phyloP scores from a whole-genome alignment of 2,113 vertebrate species.

The Serilophus lunatus region DNA sequence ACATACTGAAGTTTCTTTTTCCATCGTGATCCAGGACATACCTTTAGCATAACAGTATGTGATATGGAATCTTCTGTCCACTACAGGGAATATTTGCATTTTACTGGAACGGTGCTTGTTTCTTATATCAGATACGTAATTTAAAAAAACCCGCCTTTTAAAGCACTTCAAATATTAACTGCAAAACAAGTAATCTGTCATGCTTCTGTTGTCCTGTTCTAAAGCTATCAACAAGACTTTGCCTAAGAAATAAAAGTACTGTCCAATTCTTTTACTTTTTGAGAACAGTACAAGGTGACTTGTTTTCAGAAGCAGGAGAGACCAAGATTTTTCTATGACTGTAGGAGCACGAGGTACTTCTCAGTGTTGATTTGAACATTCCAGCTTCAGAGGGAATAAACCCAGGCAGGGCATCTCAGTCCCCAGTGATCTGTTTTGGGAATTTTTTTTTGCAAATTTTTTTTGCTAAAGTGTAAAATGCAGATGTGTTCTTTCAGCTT shows the following conservation, averaged over 20 bases:
- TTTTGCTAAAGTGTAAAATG: background rate
- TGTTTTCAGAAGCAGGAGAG: background rate
- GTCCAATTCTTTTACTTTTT: background rate
- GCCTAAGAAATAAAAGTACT: background rate
- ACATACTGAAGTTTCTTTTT: background rate
- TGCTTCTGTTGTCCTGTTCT: background rate
- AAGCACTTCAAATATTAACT: background rate
- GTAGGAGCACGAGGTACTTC: background rate
- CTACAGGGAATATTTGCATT: background rate
- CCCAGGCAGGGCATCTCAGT: background rate
- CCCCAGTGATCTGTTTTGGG: background rate
- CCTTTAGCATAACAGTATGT: background rate
- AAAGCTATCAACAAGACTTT: background rate
- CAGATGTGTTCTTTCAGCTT: background rate
- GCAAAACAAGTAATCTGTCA: no score
- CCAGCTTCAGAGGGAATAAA: background rate
- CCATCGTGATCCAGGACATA: background rate
- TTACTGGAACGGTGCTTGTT: background rate
- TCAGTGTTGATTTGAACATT: background rate
- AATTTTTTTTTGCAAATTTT: background rate
- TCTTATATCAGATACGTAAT: background rate
- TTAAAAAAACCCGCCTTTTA: rapidly evolving
- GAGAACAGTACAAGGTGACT: background rate
- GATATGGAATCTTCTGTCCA: background rate
- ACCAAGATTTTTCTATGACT: background rate